phyloP scores from a whole-genome alignment of 2,888 invertebrate genomes.

The Sympetrum striolatum region DNA sequence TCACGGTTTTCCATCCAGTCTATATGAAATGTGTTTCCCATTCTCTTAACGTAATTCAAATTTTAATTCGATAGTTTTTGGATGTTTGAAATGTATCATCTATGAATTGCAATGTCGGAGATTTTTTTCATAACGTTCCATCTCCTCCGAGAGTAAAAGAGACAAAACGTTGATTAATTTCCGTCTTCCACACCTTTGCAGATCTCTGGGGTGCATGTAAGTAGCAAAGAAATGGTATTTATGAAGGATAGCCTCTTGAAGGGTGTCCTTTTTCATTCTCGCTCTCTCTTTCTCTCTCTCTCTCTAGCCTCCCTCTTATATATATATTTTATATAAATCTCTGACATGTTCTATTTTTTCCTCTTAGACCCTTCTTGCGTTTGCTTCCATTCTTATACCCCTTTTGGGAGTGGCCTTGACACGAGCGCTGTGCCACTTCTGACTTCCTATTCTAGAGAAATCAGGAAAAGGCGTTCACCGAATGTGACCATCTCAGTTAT shows the following conservation, averaged over 20 bases:
- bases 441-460: background rate
- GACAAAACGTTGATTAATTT: background rate
- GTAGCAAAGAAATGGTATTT: slow-evolving; percentile 13
- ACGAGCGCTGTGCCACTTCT: background rate
- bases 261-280: background rate
- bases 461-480: background rate
- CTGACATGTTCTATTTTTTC: background rate
- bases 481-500: background rate
- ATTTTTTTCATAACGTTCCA: too few species aligned
- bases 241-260: background rate
- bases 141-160: background rate
- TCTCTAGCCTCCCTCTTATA: background rate
- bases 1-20: too few species aligned
- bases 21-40: too few species aligned
- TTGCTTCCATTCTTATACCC: background rate
- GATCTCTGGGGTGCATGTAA: slow-evolving; percentile 37
- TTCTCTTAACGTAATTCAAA: too few species aligned
- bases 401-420: background rate
- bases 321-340: background rate
- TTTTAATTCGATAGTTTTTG: too few species aligned
- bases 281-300: background rate
- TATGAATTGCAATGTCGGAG: too few species aligned
- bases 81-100: too few species aligned
- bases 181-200: slow-evolving; percentile 30
- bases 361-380: background rate